phyloP scores from a whole-genome alignment of 2,888 invertebrate genomes.

The Limnephilus marmoratus region DNA sequence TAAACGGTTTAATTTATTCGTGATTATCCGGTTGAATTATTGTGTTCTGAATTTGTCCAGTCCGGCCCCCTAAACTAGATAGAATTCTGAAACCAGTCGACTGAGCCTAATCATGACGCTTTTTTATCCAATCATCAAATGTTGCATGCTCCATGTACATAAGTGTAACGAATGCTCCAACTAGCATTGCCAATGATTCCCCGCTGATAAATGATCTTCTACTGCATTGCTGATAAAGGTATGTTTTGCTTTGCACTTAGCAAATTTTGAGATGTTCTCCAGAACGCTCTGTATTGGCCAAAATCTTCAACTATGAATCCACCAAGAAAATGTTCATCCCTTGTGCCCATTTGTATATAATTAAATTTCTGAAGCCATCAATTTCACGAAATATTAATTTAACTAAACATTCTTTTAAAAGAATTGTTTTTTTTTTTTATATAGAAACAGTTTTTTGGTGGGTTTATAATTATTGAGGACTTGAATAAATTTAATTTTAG shows the following conservation, averaged over 20 bases:
- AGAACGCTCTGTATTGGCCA: not conserved
- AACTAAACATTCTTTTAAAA: not conserved
- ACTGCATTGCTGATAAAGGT: slow-evolving; percentile 33
- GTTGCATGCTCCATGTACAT: not conserved
- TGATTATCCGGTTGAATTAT: not conserved
- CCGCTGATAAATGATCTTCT: slow-evolving; percentile 1
- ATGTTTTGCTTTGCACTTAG: slow-evolving; percentile 8
- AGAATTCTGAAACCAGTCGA: slow-evolving; percentile 60
- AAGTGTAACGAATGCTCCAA: not conserved
- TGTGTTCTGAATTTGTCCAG: slow-evolving; percentile 1
- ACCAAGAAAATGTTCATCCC: not conserved
- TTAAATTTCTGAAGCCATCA: not conserved
- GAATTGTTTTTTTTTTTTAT: too few species aligned
- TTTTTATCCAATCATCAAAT: not conserved
- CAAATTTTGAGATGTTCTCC: not conserved
- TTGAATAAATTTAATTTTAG: not conserved
- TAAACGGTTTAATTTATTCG: not conserved
- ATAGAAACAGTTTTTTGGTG: not conserved
- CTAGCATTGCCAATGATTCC: slow-evolving; percentile 7
- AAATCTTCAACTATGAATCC: not conserved
- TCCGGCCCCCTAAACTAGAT: slow-evolving; percentile 39
- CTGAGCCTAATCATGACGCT: slow-evolving; percentile 54
- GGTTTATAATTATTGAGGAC: not conserved
- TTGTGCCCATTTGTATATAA: not conserved
- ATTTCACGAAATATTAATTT: not conserved